Evolutionary conservation across 2,113 vertebrate species (phyloP), one percentile per base, ranked within the genome.

Genomic region (Stictonetta naevosa): DNA sequence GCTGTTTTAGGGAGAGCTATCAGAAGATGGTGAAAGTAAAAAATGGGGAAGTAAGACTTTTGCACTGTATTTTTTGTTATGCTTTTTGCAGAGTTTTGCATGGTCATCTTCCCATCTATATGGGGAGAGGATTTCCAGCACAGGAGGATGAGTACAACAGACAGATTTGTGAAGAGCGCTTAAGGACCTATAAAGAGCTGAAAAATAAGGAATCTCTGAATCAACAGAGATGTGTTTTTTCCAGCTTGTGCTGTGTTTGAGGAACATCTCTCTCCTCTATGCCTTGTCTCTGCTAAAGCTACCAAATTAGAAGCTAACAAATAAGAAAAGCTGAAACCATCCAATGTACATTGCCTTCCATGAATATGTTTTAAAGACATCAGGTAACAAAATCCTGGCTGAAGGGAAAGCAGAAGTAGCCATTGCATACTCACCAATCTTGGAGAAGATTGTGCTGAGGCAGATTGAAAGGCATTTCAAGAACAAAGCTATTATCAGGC

Each of bases 41-140:
- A 87, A 93, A 83, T 26, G 46, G 72, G 91, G 67, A 96, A 94
- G 90, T 53, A 83, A 50, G 60, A 66, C 9, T 62, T 83, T 36
- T 62, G 55, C 23, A 36, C 36, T 63, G 14, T 7, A 31, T 36
- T 55, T 29, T 92, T 73, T 59, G 4, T 23, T 40, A 38, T 69
- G 53, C 42, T 89, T 29, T 72, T 79, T 60, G 74, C 62, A 93
- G 69, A 55, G 68, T 79, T 73, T 79, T 76, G 50, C 15, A 40
- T 76, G n/a, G 13, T 73, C 64, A 34, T 38, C 50, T 77, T 50
- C 29, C 50, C 34, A 26, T 73, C 38, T 66, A 40, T 28, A 36
- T 56, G 74, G 46, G n/a, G 46, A 73, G 26, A 50, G 62, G 60
- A 75, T 72, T 77, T 88, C 74, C 86, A 80, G 0, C 31, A 15